Evolutionary conservation across 92 coral and sea anemone genomes (phyloP).

Genomic region (Palythoa grandis): DNA sequence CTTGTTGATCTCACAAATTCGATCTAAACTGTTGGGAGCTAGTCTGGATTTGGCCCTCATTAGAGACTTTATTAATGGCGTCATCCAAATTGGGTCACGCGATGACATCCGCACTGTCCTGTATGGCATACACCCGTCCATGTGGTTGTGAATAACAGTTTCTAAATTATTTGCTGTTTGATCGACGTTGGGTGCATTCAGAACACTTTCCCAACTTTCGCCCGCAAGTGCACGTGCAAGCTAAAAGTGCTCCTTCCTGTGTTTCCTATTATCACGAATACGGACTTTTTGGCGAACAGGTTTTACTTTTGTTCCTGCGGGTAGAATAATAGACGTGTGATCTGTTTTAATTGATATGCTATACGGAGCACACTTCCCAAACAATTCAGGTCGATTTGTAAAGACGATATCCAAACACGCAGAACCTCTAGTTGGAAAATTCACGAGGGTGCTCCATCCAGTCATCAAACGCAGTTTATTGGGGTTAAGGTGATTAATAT

Average conservation of each 20-base stretch:
- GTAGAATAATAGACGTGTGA: constrained; percentile 55
- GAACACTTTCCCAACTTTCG: constrained; percentile 48
- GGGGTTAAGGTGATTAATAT: constrained; percentile 22
- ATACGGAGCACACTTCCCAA: constrained; percentile 39
- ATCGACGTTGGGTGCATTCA: too few relatives aligned
- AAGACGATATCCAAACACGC: constrained; percentile 49
- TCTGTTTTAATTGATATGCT: constrained; percentile 52
- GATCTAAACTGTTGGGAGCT: not conserved
- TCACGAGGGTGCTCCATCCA: constrained; percentile 21
- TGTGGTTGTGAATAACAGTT: too few relatives aligned
- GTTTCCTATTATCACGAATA: constrained; percentile 51
- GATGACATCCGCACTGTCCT: constrained; percentile 41
- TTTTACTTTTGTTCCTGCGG: constrained; percentile 62
- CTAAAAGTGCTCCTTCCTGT: constrained; percentile 51
- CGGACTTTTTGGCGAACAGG: constrained; percentile 53
- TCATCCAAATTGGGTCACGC: constrained; percentile 61
- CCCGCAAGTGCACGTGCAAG: constrained; percentile 2
- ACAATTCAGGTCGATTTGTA: constrained; percentile 48
- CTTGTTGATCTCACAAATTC: constrained; percentile 27
- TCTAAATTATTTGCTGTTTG: too few relatives aligned
- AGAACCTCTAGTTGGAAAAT: not conserved
- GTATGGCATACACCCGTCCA: too few relatives aligned
- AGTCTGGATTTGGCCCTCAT: constrained; percentile 45
- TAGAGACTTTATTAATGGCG: constrained; percentile 45
- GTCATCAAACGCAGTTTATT: constrained; percentile 9